Evolutionary conservation across 1,140 invertebrate species (phyloP), one percentile per base, ranked within the genome.

Genomic region (Neuroterus valhalla): DNA sequence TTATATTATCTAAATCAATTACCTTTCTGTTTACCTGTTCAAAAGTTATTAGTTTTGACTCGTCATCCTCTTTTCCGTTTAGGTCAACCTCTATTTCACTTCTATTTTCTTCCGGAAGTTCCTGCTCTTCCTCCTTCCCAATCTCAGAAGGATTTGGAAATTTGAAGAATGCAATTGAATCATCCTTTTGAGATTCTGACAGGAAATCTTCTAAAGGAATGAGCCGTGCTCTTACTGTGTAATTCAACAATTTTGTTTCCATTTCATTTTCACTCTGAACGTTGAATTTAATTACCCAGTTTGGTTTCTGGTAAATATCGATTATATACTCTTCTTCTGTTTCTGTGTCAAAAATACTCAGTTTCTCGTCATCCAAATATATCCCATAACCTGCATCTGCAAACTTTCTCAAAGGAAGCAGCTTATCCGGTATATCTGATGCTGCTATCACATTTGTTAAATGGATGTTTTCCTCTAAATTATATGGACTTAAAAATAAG

Each of bases 321-420:
- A 2, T 62, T 8, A 62, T 23, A 8, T 21, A 38, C 2, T 11
- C 4, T 31, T 26, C 46, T 10, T 23, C 8, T 1, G 23, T 42
- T 12, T 15, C 12, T 38, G 46, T 44, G 50, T 70, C n/a, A 15
- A 62, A 62, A 21, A 52, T 55, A 19, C 17, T 70, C 6, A 70
- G 11, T 70, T 55, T 55, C 14, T 48, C 23, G 10, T 45, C 45
- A 45, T 70, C 48, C 3, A 74, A 2, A 17, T 74, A 70, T 42
- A 70, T 66, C 11, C 26, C 50, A 15, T 44, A 67, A n/a, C 71
- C 71, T 62, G 44, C 45, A 38, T 78, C 76, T 17, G 48, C 77
- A 73, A 78, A 78, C 6, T 42, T 31, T 75, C 77, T 72, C 3
- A 78, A 42, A 14, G 74, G 75, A n/a, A 78, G 38, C 21, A 78